Percentiles rank a stretch among this genome's conserved stretches.
Evolutionary conservation across 2,888 invertebrate genomes (phyloP).

Genomic region (Petrophora chlorosata): DNA sequence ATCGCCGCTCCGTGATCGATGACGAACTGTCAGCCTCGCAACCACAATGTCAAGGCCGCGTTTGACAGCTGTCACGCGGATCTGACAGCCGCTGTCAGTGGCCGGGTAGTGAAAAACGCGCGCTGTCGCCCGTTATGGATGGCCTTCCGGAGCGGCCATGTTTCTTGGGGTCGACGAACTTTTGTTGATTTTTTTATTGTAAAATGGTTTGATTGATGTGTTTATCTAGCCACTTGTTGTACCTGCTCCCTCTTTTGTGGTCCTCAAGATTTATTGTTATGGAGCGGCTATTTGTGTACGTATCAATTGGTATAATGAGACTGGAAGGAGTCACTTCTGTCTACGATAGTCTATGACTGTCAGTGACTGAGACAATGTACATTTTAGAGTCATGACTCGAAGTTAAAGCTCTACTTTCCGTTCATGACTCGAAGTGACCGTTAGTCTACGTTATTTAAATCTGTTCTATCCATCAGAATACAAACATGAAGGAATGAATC

Average conservation of each 20-base stretch:
- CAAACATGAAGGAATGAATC: too few species aligned
- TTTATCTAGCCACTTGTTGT: conserved; percentile 34
- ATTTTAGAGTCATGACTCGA: conserved; percentile 9
- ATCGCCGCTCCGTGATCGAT: conserved; percentile 39
- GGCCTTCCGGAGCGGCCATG: conserved; percentile 63
- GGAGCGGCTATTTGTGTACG: conserved; percentile 21
- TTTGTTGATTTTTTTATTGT: conserved; percentile 31
- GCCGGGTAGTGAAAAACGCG: conserved; percentile 61
- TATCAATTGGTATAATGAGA: conserved; percentile 12
- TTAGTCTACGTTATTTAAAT: too few species aligned
- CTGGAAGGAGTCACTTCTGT: conserved; percentile 16
- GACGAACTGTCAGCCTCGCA: conserved; percentile 34
- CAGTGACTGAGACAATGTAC: conserved; percentile 14
- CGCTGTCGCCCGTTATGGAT: conserved; percentile 76
- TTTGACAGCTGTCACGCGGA: conserved; percentile 42
- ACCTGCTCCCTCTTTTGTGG: conserved; percentile 25
- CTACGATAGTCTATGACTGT: too few species aligned
- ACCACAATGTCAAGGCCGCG: conserved; percentile 42
- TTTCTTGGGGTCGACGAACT: conserved; percentile 63
- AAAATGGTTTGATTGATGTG: conserved; percentile 33
- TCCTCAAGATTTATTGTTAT: conserved; percentile 23
- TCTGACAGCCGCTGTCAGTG: conserved; percentile 42
- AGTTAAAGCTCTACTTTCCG: conserved; percentile 5
- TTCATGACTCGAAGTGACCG: conserved; percentile 6
- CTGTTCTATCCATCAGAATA: too few species aligned